Conservation (phyloP, 2,113 vertebrate species). For the Montifringilla adamsi region DNA sequence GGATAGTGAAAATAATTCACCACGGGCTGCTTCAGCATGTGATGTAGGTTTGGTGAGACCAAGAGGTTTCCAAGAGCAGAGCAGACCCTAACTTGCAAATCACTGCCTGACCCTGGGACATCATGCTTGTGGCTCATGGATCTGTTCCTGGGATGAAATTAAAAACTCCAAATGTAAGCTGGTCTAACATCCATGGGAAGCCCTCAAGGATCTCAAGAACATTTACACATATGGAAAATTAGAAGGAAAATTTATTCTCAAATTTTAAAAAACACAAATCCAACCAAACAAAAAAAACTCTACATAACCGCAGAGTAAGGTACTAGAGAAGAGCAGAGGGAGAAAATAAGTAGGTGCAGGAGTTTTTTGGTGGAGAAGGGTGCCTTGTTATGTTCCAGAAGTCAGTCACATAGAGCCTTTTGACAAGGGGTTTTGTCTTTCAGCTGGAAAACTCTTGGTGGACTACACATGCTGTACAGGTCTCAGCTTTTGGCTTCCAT, state of each 20-base stretch:
- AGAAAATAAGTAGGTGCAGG: background rate
- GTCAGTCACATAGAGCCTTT: background rate
- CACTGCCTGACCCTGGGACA: background rate
- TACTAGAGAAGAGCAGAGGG: background rate
- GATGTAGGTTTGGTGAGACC: background rate
- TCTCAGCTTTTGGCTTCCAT: background rate
- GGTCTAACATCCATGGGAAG: background rate
- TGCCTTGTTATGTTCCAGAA: background rate
- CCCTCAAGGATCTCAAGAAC: background rate
- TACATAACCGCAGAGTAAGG: background rate
- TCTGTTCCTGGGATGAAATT: background rate
- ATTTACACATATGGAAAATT: background rate
- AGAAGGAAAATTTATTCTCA: background rate
- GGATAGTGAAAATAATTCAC: background rate
- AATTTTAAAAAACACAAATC: background rate
- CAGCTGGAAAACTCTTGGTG: background rate
- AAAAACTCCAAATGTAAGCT: background rate
- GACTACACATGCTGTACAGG: background rate
- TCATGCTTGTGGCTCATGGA: rapidly evolving
- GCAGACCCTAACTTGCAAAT: background rate
- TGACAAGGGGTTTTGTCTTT: background rate
- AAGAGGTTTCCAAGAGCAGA: background rate
- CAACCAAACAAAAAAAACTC: background rate
- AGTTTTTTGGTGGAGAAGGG: background rate
- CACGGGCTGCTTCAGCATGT: background rate